phyloP scores from a whole-genome alignment of 2,888 invertebrate species.

The Incurvaria masculella region DNA sequence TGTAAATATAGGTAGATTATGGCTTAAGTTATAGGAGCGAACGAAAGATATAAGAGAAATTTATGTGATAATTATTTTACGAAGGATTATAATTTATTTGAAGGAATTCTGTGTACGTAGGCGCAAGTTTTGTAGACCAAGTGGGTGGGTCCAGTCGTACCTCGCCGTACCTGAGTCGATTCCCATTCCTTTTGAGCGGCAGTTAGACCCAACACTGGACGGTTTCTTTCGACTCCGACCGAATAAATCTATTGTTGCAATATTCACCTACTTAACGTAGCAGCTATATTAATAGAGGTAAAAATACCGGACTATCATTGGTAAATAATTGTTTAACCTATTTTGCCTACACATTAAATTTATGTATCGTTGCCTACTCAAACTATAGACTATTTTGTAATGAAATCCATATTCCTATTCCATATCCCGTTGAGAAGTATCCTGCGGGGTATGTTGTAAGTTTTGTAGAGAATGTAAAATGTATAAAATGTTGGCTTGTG shows the following conservation, averaged over 20 bases:
- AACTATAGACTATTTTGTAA: background rate
- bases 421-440: background rate
- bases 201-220: no score
- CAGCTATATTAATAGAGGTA: background rate
- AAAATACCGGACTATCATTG: background rate
- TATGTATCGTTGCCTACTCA: background rate
- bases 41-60: constrained; percentile 46
- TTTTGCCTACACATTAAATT: background rate
- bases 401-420: background rate
- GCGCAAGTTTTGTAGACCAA: no score
- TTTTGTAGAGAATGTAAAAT: background rate
- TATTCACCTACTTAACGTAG: background rate
- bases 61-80: constrained; percentile 57
- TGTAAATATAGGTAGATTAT: constrained; percentile 46
- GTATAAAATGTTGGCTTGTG: background rate
- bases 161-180: background rate
- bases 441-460: background rate
- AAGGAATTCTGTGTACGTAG: constrained; percentile 53
- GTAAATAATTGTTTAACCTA: background rate
- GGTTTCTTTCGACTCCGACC: no score
- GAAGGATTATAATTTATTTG: constrained; percentile 54
- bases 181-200: no score
- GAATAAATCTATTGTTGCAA: background rate
- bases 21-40: constrained; percentile 47
- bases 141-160: no score